Conservation (phyloP, 2,113 vertebrate species). For the Ceuthmochares aereus region DNA sequence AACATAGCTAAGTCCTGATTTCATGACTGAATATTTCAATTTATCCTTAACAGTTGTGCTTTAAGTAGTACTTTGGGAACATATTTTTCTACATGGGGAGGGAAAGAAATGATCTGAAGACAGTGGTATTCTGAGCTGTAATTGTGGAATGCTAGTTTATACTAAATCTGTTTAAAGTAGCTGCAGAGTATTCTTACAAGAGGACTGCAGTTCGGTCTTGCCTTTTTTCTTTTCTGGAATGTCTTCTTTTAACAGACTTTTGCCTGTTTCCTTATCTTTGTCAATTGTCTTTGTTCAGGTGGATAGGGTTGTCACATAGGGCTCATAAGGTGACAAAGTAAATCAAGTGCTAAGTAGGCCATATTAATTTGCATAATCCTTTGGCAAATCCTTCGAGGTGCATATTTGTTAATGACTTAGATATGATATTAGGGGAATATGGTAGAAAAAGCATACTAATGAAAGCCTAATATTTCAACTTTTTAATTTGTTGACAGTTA, state of each 20-base stretch:
- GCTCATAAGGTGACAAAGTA: slow-evolving; percentile 12
- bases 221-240: not conserved
- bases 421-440: not conserved
- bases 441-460: not conserved
- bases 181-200: not conserved
- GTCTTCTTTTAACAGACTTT: not conserved
- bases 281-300: not conserved
- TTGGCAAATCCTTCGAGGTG: slow-evolving; percentile 47
- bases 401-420: slow-evolving; percentile 19
- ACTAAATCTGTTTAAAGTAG: not conserved
- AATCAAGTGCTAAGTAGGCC: slow-evolving; percentile 53
- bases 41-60: not conserved
- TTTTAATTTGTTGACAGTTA: not conserved
- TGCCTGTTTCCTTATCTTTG: not conserved
- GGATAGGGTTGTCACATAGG: not conserved
- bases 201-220: not conserved
- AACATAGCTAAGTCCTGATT: not conserved
- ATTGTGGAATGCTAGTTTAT: not conserved
- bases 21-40: not conserved
- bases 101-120: not conserved
- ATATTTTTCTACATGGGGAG: not conserved
- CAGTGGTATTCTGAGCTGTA: not conserved
- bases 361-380: slow-evolving; percentile 52
- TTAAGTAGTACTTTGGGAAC: not conserved
- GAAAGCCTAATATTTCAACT: not conserved